Base-by-base conservation (phyloP, 2,797 vertebrate species). In the Mastacembelus armatus region DNA sequence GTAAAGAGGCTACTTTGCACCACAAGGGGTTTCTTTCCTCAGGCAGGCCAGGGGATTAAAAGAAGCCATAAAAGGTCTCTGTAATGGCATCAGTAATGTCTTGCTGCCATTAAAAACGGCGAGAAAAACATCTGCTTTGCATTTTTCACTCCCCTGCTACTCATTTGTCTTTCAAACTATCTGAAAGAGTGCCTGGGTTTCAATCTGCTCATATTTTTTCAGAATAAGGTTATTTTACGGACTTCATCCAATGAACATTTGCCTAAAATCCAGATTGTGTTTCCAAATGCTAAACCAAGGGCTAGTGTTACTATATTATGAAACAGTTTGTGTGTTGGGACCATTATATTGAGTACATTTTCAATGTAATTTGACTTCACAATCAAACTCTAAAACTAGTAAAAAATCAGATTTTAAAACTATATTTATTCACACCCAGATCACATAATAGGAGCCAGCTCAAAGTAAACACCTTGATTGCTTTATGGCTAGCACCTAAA, bases 11-110 rank as follows among this genome's bases (percentile, higher is more conserved):
- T 95, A 94, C 95, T 95, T 94, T 85, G 93, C 94, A 95, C 95
- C 96, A 95, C 95, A 90, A 95, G 96, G 95, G 95, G 95, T 95
- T 91, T 94, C 93, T 96, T 93, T 96, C 95, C 95, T 94, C 87
- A 84, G 89, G 91, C 88, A 83, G 89, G 80, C 87, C 76, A 72
- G 84, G 95, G 94, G 96, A 96, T 97, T 96, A 95, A 95, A 97
- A 96, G 95, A 94, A 95, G 95, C 95, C 94, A 87, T 94, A 93
- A 96, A 96, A 95, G 96, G 95, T 96, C 95, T 95, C 95, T 92
- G 95, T 97, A 97, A 98, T 96, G 95, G 95, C 93, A 94, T 94
- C 93, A 91, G 95, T 95, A 96, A 97, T 96, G 96, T 95, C 95
- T 97, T 93, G 95, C 96, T 95, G 94, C 95, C 95, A 95, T 97